These are phyloP conservation scores for Lepidurus arcticus DNA, from an alignment of 1,140 invertebrate genomes.

Conservation along the genomic window DNA sequence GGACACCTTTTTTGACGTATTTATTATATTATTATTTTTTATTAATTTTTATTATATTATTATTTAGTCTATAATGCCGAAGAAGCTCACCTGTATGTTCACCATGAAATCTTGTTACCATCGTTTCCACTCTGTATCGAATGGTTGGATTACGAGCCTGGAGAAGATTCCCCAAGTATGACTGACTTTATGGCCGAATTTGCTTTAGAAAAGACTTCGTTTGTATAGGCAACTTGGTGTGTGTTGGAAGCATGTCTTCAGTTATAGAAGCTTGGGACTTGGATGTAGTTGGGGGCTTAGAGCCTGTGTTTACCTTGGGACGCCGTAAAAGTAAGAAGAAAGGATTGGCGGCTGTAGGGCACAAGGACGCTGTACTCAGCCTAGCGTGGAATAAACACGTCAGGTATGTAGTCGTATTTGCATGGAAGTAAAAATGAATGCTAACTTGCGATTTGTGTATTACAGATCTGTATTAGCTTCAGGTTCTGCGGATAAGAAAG, in stretches of 20 bases:
- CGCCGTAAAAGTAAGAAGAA: slow-evolving; percentile 70
- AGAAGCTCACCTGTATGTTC: slow-evolving; percentile 81
- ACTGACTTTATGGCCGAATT: slow-evolving; percentile 33
- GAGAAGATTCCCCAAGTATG: slow-evolving; percentile 56
- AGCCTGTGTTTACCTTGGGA: slow-evolving; percentile 76
- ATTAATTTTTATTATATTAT: background rate
- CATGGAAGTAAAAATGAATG: slow-evolving; percentile 18
- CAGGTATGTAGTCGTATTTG: slow-evolving; percentile 42
- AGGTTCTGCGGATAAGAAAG: slow-evolving; percentile 80
- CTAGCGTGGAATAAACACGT: slow-evolving; percentile 81
- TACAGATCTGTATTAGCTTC: slow-evolving; percentile 60
- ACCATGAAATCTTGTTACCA: slow-evolving; percentile 84
- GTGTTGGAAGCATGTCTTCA: slow-evolving; percentile 84
- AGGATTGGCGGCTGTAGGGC: slow-evolving; percentile 56
- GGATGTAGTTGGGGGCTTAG: slow-evolving; percentile 81
- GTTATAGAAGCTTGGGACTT: slow-evolving; percentile 92
- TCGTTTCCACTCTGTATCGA: slow-evolving; percentile 85
- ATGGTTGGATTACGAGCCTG: slow-evolving; percentile 79
- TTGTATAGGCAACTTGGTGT: slow-evolving; percentile 70
- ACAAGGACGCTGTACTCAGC: slow-evolving; percentile 84
- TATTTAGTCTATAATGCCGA: slow-evolving; percentile 78
- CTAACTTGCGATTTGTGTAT: background rate
- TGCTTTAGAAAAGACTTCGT: slow-evolving; percentile 29
- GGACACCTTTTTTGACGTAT: background rate
- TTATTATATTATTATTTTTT: slow-evolving; percentile 14